These are phyloP conservation scores for Drosophila serrata DNA, from an alignment of 1,140 invertebrate species.

Conservation along the genomic window DNA sequence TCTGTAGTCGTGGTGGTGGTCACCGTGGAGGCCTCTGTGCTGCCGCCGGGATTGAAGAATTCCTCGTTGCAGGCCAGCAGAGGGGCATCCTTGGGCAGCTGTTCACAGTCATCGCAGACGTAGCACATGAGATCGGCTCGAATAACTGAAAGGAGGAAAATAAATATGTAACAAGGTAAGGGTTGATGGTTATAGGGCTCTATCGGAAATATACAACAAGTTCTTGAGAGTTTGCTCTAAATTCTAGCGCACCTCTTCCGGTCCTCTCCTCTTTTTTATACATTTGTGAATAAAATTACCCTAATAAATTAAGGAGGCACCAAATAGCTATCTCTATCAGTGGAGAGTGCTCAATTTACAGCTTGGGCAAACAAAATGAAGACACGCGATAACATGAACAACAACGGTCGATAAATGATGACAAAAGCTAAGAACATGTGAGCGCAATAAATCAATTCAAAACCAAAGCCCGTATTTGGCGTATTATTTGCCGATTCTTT, in stretches of 20 bases:
- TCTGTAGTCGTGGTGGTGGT: conserved; percentile 53
- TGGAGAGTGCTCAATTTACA: conserved; percentile 68
- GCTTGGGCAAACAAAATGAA: conserved; percentile 51
- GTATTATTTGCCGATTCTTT: conserved; percentile 76
- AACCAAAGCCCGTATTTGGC: conserved; percentile 43
- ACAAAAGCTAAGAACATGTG: conserved; percentile 59
- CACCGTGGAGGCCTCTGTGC: conserved; percentile 65
- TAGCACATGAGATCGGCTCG: conserved; percentile 75
- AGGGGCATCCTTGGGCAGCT: conserved; percentile 57
- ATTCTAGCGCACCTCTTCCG: conserved; percentile 1
- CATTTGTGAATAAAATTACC: neutral
- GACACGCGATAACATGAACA: conserved; percentile 38
- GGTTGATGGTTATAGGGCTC: neutral
- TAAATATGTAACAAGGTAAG: neutral
- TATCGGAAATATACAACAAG: neutral
- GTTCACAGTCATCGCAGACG: conserved; percentile 72
- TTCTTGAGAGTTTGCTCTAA: neutral
- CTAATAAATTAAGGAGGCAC: too few species aligned
- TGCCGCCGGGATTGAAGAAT: conserved; percentile 69
- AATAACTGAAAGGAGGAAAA: conserved; percentile 29
- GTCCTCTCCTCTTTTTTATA: neutral
- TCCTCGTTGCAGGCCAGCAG: conserved; percentile 68
- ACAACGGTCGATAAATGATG: conserved; percentile 56
- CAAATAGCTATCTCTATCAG: conserved; percentile 19
- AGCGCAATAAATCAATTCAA: conserved; percentile 63